phyloP scores from a whole-genome alignment of 2,888 invertebrate genomes.

The Coremacera marginata region DNA sequence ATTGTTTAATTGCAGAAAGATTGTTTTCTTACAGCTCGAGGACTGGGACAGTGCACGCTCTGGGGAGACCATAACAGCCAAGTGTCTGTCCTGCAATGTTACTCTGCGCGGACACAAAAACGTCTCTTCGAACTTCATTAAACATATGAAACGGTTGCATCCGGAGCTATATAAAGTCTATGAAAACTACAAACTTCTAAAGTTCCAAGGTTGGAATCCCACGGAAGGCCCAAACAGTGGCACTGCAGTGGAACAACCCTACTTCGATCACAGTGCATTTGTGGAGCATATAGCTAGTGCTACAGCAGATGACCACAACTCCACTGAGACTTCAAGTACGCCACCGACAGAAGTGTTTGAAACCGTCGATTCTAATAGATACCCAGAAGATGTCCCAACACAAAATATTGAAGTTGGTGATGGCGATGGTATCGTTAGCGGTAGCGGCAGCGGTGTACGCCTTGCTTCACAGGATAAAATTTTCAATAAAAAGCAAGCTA shows the following conservation, averaged over 20 bases:
- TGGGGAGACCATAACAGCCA: conserved; percentile 42
- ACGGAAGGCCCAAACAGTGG: conserved; percentile 28
- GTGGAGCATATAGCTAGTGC: conserved; percentile 30
- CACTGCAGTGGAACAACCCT: conserved; percentile 35
- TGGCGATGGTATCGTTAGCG: background rate
- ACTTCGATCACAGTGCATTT: conserved; percentile 40
- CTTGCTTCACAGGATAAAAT: conserved; percentile 22
- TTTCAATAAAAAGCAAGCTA: background rate
- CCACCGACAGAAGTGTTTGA: conserved; percentile 25
- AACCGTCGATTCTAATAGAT: conserved; percentile 29
- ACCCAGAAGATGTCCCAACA: background rate
- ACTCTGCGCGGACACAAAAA: conserved; percentile 50
- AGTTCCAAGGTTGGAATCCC: conserved; percentile 16
- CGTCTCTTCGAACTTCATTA: conserved; percentile 51
- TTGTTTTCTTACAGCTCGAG: conserved; percentile 20
- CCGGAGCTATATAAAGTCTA: conserved; percentile 50
- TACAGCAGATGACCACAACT: conserved; percentile 33
- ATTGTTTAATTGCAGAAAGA: background rate
- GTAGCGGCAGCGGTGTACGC: background rate
- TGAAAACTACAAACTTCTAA: conserved; percentile 44
- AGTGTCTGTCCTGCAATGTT: conserved; percentile 49
- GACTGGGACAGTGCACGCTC: conserved; percentile 28
- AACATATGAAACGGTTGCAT: conserved; percentile 51
- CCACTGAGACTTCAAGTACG: conserved; percentile 31
- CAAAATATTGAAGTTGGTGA: background rate